Base-by-base conservation (phyloP, 2,888 invertebrate species). In the Venusia cambrica region DNA sequence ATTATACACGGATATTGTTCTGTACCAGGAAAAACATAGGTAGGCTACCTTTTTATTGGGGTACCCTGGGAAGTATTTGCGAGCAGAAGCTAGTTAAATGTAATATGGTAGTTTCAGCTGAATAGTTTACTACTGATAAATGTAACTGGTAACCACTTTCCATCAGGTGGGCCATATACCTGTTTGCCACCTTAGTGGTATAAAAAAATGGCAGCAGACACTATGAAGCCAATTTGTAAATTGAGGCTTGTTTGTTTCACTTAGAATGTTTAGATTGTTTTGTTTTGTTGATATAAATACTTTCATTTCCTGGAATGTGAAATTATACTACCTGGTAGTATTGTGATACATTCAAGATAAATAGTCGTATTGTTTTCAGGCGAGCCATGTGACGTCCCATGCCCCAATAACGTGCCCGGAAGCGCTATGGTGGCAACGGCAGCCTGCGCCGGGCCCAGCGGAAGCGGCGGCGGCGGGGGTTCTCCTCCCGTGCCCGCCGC, bases 311-410 rank as follows among this genome's bases (percentile, higher is more conserved):
- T 16, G 16, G 17, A 17, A 6, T 17, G 17, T 17, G 17, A 17
- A n/a, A 1, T 17, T 6, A 7, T 3, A 17, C 3, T 5, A 17
- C 3, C 5, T 3, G 3, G 6, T 2, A 9, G 2, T 8, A 24
- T 13, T 2, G 2, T 24, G 16, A 8, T 18, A 24, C 2, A 3
- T 22, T 13, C 10, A 9, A n/a, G 9, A 13, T 6, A 9, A 2
- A 22, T 18, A 4, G 1, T n/a, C 6, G 3, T 14, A 7, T 19
- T 1, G 14, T 15, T 87, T 84, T 32, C 79, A 92, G 91, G 90
- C 70, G 93, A 93, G 81, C 92, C 93, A 90, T 93, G 93, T 90
- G 95, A 95, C 57, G 83, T 85, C 73, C 93, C 91, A 73, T 92
- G 92, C 80, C 93, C 90, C 44, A 90, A 91, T 76, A 90, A 91